A percentile compares a stretch with the other conserved stretches of the same genome.
Evolutionary conservation across 2,888 invertebrate genomes (phyloP).

Genomic region (Temnothorax rugatulus): DNA sequence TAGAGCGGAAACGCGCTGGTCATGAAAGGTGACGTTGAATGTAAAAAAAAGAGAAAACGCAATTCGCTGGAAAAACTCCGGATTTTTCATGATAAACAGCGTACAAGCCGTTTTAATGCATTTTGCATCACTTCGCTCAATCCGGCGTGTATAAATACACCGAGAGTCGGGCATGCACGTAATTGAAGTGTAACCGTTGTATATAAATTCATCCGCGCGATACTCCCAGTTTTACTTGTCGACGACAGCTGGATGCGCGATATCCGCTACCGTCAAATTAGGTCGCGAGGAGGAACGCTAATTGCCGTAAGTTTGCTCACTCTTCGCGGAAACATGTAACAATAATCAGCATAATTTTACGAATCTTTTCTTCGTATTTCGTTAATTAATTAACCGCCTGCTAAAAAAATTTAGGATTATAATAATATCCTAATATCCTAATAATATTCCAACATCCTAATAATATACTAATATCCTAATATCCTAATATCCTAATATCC

Average conservation of each 20-base stretch:
- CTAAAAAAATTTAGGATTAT: background rate
- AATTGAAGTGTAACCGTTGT: slow-evolving; percentile 19
- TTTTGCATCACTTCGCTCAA: background rate
- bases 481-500: too few species aligned
- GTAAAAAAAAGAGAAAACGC: background rate
- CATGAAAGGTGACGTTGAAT: slow-evolving; percentile 36
- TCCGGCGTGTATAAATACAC: background rate
- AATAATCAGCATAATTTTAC: background rate
- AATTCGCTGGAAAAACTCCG: background rate
- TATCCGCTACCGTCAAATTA: slow-evolving; percentile 9
- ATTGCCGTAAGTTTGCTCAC: background rate
- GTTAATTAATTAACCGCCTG: background rate
- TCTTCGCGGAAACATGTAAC: background rate
- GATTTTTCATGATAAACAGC: slow-evolving; percentile 10
- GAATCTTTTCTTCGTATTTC: background rate
- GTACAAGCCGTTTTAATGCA: slow-evolving; percentile 15
- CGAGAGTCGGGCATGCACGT: background rate
- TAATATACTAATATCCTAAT: too few species aligned
- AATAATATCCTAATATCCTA: background rate
- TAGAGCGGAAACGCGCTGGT: slow-evolving; percentile 9
- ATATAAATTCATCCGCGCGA: slow-evolving; percentile 15
- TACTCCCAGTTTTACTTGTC: slow-evolving; percentile 21
- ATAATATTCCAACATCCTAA: too few species aligned
- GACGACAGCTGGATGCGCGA: slow-evolving; percentile 2
- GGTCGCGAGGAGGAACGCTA: background rate